phyloP scores from a whole-genome alignment of 2,797 vertebrate genomes.

The Australoheros facetus region DNA sequence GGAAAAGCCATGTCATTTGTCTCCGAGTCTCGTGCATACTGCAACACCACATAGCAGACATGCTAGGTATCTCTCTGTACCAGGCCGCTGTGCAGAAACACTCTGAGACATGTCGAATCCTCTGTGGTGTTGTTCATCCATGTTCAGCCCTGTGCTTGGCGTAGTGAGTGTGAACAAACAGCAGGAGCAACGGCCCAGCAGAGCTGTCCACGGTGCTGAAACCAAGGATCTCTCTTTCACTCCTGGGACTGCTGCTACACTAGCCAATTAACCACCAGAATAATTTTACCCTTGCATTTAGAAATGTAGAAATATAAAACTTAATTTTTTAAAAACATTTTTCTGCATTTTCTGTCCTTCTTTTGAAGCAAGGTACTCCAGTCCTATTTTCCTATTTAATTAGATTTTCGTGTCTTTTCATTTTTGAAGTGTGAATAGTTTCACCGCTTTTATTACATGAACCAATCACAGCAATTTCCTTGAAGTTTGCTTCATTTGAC shows the following conservation, averaged over 20 bases:
- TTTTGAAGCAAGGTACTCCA: background rate
- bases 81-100: background rate
- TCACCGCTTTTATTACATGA: background rate
- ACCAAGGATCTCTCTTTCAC: background rate
- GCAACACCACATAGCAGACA: background rate
- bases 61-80: background rate
- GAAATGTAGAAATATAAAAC: background rate
- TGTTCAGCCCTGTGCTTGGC: slow-evolving; percentile 40
- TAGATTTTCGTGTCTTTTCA: background rate
- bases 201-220: slow-evolving; percentile 71
- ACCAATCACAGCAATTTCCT: background rate
- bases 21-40: background rate
- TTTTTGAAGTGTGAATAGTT: background rate
- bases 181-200: slow-evolving; percentile 26
- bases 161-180: slow-evolving; percentile 46
- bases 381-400: background rate
- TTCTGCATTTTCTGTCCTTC: background rate
- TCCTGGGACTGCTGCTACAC: background rate
- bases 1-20: slow-evolving; percentile 55
- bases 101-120: slow-evolving; percentile 4
- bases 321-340: background rate
- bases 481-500: slow-evolving; percentile 14
- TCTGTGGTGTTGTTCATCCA: slow-evolving; percentile 23
- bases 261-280: background rate
- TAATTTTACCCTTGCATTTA: background rate